Evolutionary conservation across 2,888 invertebrate genomes (phyloP), one percentile per base, ranked within the genome.

Genomic region (Hetaerina titia): DNA sequence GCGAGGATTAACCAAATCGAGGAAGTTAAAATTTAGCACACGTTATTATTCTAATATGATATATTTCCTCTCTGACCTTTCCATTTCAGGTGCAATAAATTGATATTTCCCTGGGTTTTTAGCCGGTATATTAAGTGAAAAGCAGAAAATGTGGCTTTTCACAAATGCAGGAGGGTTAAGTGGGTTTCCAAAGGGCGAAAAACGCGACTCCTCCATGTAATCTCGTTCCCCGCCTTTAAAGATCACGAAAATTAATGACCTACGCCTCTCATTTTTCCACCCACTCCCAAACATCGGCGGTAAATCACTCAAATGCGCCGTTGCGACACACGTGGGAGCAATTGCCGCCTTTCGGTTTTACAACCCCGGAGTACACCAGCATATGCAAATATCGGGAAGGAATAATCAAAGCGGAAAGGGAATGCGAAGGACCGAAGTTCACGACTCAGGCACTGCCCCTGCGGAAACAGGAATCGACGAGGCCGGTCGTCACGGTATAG

Each of bases 221-320:
- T 81, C 81, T 81, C 81, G 31, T 13, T 81, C 81, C 31, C 81
- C 25, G 11, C 81, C 31, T 81, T 81, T 31, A 81, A 81, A 81
- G 81, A 81, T 81, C 81, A 81, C 81, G 81, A 31, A 81, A 81
- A 81, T 81, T 81, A 81, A 81, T 81, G 81, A 81, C 81, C 22
- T 81, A 81, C 81, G 81, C 81, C 81, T 81, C 81, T 81, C 31
- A 25, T 81, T 81, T 81, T 81, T 25, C 81, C 81, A 81, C 31
- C 81, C 81, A 11, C 81, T 81, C 81, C 2, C 81, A 31, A n/a
- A 13, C 25, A 9, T 81, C 81, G 81, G 81, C 25, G 81, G 81
- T 81, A 81, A 81, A 81, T 81, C 81, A 81, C 31, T 81, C 81
- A 9, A 6, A 8, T n/a, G 22, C 69, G 81, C 22, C 31, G 13